Evolutionary conservation across 2,888 invertebrate genomes (phyloP), one percentile per base, ranked within the genome.

Genomic region (Schizotus pectinicornis): DNA sequence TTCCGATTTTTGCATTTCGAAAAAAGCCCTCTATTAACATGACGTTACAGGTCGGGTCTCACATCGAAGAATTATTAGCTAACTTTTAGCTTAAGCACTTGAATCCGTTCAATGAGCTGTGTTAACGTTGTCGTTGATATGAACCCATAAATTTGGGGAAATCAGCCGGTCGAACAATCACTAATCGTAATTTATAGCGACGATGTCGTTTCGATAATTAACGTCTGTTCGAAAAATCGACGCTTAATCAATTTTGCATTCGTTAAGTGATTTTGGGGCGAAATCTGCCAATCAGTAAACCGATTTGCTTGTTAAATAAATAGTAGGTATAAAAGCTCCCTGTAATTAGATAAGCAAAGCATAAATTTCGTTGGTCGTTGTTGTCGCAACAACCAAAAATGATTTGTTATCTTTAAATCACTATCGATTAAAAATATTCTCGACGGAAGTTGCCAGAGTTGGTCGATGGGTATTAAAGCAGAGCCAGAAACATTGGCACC

Each of bases 21-120:
- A 5, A 22, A 3, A 22, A 22, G 22, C 22, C 22, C 22, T 22
- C 2, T 22, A 22, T 22, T 22, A 22, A 22, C 22, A 22, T 22
- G 22, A 5, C 22, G 5, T 22, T 22, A 5, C 5, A 5, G 22
- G 22, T 5, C 2, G 2, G 5, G 22, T 3, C 5, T 5, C 22
- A 22, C 22, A 22, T 22, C 22, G 22, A 22, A 45, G 47, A 47
- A 41, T 54, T 47, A 54, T 46, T 54, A 54, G 54, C 47, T 54
- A 22, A 22, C 22, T 22, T 22, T 22, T 3, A 22, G 22, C 22
- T 47, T 56, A 56, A 56, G 56, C 56, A 42, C 49, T 56, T 56
- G 49, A 56, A 56, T 56, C 56, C 48, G 49, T 43, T 56, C 49
- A 56, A 56, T 56, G 56, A 56, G 49, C 56, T 38, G 56, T 42